Conservation (phyloP, 1,140 invertebrate species). For the Neoseiulus cucumeris region DNA sequence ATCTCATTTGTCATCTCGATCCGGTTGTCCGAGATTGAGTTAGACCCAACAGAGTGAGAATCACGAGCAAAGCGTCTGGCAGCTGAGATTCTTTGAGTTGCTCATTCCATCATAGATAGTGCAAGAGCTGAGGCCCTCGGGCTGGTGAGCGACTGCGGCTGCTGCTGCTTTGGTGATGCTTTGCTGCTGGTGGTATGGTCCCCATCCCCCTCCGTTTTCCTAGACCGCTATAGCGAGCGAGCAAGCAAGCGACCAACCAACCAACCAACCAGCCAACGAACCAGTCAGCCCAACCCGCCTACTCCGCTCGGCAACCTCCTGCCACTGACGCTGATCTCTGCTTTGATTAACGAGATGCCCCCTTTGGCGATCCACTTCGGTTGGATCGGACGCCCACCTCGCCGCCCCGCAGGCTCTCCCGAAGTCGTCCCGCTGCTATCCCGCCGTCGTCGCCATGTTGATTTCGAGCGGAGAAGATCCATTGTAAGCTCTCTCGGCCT, state of each 20-base stretch:
- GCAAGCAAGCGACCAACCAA: background rate
- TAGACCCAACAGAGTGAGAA: no score
- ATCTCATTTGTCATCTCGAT: no score
- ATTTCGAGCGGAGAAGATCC: no score
- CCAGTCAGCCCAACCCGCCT: background rate
- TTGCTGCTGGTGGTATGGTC: background rate
- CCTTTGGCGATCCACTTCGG: background rate
- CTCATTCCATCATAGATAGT: background rate
- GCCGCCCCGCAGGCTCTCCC: no score
- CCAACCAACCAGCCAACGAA: background rate
- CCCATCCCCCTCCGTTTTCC: background rate
- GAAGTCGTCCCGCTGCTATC: no score
- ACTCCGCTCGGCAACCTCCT: background rate
- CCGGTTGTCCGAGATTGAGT: no score
- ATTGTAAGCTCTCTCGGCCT: no score
- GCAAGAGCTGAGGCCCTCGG: background rate
- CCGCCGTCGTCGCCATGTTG: no score
- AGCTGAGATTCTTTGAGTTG: no score
- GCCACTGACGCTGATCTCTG: background rate
- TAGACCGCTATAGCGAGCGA: no score
- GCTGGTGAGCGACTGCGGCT: background rate
- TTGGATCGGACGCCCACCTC: constrained; percentile 1
- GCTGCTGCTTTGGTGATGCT: background rate
- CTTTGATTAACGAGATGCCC: constrained; percentile 11
- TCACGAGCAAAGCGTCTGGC: no score